phyloP scores from a whole-genome alignment of 2,113 vertebrate species.

The Heterocephalus glaber region DNA sequence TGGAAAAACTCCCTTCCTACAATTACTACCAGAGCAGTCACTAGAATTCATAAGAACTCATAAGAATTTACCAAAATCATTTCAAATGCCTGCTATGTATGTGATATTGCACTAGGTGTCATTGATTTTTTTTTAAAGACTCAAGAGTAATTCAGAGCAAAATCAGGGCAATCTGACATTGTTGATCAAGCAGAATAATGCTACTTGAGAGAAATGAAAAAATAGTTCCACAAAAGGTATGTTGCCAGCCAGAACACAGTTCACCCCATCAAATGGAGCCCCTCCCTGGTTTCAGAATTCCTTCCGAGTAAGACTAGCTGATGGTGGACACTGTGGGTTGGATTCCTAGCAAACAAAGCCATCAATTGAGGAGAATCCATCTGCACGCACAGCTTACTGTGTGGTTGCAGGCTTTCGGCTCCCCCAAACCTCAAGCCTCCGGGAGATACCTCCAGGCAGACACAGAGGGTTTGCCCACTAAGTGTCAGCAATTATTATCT shows the following conservation, averaged over 20 bases:
- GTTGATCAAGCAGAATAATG: background rate
- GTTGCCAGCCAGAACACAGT: background rate
- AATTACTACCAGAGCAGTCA: background rate
- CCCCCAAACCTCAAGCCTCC: background rate
- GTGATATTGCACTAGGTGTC: background rate
- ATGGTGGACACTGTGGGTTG: background rate
- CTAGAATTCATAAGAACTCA: background rate
- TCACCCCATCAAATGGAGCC: background rate
- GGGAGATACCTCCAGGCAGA: background rate
- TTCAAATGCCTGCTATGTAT: background rate
- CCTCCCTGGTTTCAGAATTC: background rate
- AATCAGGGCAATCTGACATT: background rate
- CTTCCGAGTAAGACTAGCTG: background rate
- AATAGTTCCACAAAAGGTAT: background rate
- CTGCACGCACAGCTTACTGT: background rate
- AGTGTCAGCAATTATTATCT: background rate
- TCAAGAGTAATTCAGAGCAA: background rate
- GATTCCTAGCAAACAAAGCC: background rate
- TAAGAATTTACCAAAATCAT: conserved; percentile 12
- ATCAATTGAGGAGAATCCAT: background rate
- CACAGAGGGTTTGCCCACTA: background rate
- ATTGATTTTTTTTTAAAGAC: conserved; percentile 23
- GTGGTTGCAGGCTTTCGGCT: background rate
- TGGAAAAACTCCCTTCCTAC: background rate
- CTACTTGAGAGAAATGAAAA: background rate